These are phyloP conservation scores for Seira musarum DNA, from an alignment of 2,888 invertebrate species.

Conservation along the genomic window DNA sequence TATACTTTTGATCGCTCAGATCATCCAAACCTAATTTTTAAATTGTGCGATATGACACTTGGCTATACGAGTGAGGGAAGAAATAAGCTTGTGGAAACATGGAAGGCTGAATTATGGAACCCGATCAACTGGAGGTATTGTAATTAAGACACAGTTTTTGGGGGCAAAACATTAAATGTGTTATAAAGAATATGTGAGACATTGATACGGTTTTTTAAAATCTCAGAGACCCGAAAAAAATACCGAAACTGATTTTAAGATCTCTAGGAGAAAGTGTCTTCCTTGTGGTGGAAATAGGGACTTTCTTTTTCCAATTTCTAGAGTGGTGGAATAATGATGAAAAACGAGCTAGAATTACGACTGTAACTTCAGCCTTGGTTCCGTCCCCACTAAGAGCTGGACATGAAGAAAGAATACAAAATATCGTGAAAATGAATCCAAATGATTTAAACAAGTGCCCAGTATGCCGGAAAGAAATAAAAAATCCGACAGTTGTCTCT, in stretches of 20 bases:
- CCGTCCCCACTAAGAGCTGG: slow-evolving; percentile 44
- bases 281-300: slow-evolving; percentile 62
- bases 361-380: slow-evolving; percentile 39
- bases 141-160: not conserved
- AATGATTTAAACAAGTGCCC: slow-evolving; percentile 63
- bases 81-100: slow-evolving; percentile 40
- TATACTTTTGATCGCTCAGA: slow-evolving; percentile 51
- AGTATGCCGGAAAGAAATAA: slow-evolving; percentile 55
- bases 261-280: slow-evolving; percentile 60
- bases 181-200: not conserved
- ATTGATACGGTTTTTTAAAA: not conserved
- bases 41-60: slow-evolving; percentile 46
- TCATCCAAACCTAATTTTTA: slow-evolving; percentile 52
- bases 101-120: slow-evolving; percentile 50
- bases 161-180: not conserved
- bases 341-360: slow-evolving; percentile 40
- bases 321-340: slow-evolving; percentile 65
- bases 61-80: slow-evolving; percentile 50
- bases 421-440: slow-evolving; percentile 37
- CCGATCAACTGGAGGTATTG: slow-evolving; percentile 49
- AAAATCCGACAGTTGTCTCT: slow-evolving; percentile 64
- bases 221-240: slow-evolving; percentile 32
- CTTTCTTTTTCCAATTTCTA: slow-evolving; percentile 66
- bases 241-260: slow-evolving; percentile 46
- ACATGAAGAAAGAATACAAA: slow-evolving; percentile 33